phyloP scores from a whole-genome alignment of 2,888 invertebrate genomes.

The Helleia helle region DNA sequence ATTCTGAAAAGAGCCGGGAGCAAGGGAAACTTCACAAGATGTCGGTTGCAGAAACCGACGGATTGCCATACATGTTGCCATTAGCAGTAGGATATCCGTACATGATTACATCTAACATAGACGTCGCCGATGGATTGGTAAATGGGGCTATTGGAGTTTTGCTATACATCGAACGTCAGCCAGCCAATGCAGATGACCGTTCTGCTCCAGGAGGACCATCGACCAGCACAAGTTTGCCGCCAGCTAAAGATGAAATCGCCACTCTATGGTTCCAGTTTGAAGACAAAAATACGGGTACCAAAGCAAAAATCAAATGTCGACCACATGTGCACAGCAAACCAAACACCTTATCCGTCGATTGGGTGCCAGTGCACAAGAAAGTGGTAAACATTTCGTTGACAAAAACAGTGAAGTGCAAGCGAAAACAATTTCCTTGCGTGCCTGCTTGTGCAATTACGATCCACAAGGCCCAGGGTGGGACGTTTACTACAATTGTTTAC shows the following conservation, averaged over 20 bases:
- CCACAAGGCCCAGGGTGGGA: constrained; percentile 22
- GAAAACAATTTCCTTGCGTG: constrained; percentile 22
- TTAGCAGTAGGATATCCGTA: constrained; percentile 22
- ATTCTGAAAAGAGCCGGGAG: constrained; percentile 13
- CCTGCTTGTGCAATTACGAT: constrained; percentile 23
- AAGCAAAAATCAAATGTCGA: constrained; percentile 18
- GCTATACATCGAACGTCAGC: constrained; percentile 20
- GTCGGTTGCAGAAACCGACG: constrained; percentile 21
- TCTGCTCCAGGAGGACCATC: constrained; percentile 17
- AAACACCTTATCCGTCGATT: constrained; percentile 16
- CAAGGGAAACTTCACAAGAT: constrained; percentile 23
- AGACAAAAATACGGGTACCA: constrained; percentile 16
- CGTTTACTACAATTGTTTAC: constrained; percentile 21
- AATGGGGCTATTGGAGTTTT: constrained; percentile 18
- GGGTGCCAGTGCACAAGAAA: constrained; percentile 20
- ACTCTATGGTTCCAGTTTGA: constrained; percentile 21
- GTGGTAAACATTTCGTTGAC: constrained; percentile 20
- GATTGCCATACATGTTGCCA: constrained; percentile 21
- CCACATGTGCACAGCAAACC: constrained; percentile 14
- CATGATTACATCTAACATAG: constrained; percentile 23
- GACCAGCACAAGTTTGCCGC: constrained; percentile 16
- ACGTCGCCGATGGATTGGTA: constrained; percentile 21
- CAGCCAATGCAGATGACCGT: constrained; percentile 12
- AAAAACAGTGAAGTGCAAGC: constrained; percentile 20
- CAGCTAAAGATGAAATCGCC: constrained; percentile 18